Evolutionary conservation across 2,113 vertebrate genomes (phyloP).

Genomic region (Orycteropus afer): DNA sequence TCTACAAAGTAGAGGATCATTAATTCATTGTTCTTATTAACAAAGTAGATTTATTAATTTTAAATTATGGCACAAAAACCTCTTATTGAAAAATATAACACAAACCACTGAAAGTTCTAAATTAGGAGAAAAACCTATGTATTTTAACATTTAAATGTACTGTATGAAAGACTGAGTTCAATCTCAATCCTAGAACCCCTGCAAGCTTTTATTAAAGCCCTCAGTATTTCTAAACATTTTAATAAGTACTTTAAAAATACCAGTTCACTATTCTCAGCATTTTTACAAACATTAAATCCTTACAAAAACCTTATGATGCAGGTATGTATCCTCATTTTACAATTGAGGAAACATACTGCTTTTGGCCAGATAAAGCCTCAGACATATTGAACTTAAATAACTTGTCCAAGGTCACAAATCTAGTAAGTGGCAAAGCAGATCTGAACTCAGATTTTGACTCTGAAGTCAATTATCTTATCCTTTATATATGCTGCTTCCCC

Average conservation of each 20-base stretch:
- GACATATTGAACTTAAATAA: neutral
- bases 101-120: slow-evolving; percentile 12
- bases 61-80: slow-evolving; percentile 11
- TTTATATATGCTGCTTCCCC: neutral
- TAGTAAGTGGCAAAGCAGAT: neutral
- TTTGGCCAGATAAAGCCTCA: neutral
- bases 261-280: slow-evolving; percentile 14
- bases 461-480: neutral
- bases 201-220: slow-evolving; percentile 13
- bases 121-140: slow-evolving; percentile 36
- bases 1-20: neutral
- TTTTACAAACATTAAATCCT: slow-evolving; percentile 52
- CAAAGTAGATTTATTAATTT: slow-evolving; percentile 41
- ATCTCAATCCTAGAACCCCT: neutral
- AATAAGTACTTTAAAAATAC: neutral
- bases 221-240: slow-evolving; percentile 50
- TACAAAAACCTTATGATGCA: neutral
- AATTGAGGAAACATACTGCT: slow-evolving; percentile 36
- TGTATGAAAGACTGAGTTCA: neutral
- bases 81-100: slow-evolving; percentile 48
- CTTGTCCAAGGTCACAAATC: slow-evolving; percentile 2
- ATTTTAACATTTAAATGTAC: slow-evolving; percentile 22
- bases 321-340: slow-evolving; percentile 29
- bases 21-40: slow-evolving; percentile 1
- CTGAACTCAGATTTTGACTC: neutral